Base-by-base conservation (phyloP, 1,140 invertebrate species). In the Epicauta chinensis region DNA sequence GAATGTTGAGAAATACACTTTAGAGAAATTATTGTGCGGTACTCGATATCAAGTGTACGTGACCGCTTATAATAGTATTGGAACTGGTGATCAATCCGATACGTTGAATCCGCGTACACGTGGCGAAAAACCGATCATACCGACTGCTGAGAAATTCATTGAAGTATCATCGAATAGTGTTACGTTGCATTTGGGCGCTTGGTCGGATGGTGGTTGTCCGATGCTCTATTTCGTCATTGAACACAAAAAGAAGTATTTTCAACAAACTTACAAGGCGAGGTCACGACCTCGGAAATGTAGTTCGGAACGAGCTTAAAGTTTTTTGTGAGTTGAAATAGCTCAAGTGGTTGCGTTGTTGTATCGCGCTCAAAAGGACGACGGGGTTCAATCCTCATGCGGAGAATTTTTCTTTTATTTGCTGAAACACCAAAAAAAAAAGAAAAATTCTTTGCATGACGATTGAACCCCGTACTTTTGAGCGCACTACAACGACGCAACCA, bases 141-240 rank as follows among this genome's bases (percentile, higher is more conserved):
- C 92, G 0, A 86, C 89, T 66, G 90, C 89, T 16, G 78, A 83
- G n/a, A 81, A 87, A 64, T 92, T 95, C 69, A 89, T 95, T 68
- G 90, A 91, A 70, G 87, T 92, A 2, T 94, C 91, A 4, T 89
- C 89, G 2, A 93, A 91, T 50, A 93, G 87, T 55, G 90, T 97
- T 10, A 90, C 89, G 6, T 74, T 98, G 39, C 91, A 94, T 64
- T 78, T 98, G 37, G 89, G 84, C 62, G 85, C 91, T 45, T 98
- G 94, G 94, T 84, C 88, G 44, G 91, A 94, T 70, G 91, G 91
- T 51, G 93, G 93, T 23, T 98, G 95, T 71, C 90, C 92, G 2
- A 96, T 98, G 85, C 81, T 90, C 37, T 92, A 93, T 67, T 98
- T 95, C 71, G 91, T 95, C 44, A 89, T 98, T 23, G 91, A 95